Evolutionary conservation across 2,113 vertebrate genomes (phyloP).

Genomic region (Blennius ocellaris): DNA sequence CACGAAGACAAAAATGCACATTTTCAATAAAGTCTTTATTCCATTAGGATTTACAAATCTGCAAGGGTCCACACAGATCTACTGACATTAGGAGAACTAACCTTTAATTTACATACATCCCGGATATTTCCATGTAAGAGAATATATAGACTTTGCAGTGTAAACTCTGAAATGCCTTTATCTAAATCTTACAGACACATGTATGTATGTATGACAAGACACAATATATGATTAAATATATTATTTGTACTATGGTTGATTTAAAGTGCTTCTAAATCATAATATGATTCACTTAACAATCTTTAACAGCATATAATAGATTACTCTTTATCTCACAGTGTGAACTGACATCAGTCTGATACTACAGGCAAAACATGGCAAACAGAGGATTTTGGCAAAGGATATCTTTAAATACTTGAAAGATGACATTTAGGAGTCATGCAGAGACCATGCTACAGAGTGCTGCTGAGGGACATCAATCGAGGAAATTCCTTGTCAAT

Average conservation of each 20-base stretch:
- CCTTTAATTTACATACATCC: slow-evolving; percentile 30
- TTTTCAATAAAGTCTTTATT: slow-evolving; percentile 65
- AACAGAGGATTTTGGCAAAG: slow-evolving; percentile 51
- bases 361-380: slow-evolving; percentile 54
- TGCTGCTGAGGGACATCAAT: slow-evolving; percentile 49
- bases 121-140: background rate
- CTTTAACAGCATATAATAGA: slow-evolving; percentile 43
- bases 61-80: slow-evolving; percentile 21
- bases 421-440: slow-evolving; percentile 60
- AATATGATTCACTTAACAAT: slow-evolving; percentile 33
- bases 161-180: slow-evolving; percentile 41
- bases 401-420: slow-evolving; percentile 29
- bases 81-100: slow-evolving; percentile 44
- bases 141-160: slow-evolving; percentile 34
- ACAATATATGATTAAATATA: slow-evolving; percentile 31
- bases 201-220: slow-evolving; percentile 37
- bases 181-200: slow-evolving; percentile 33
- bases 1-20: slow-evolving; percentile 15
- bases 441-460: slow-evolving; percentile 71
- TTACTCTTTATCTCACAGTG: slow-evolving; percentile 70
- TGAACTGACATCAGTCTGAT: slow-evolving; percentile 61
- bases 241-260: slow-evolving; percentile 38
- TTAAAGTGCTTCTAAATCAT: slow-evolving; percentile 72
- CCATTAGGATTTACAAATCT: slow-evolving; percentile 62
- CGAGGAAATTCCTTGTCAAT: background rate